Evolutionary conservation across 2,113 vertebrate species (phyloP), one percentile per base, ranked within the genome.

Genomic region (Microcebus ravelobensis): DNA sequence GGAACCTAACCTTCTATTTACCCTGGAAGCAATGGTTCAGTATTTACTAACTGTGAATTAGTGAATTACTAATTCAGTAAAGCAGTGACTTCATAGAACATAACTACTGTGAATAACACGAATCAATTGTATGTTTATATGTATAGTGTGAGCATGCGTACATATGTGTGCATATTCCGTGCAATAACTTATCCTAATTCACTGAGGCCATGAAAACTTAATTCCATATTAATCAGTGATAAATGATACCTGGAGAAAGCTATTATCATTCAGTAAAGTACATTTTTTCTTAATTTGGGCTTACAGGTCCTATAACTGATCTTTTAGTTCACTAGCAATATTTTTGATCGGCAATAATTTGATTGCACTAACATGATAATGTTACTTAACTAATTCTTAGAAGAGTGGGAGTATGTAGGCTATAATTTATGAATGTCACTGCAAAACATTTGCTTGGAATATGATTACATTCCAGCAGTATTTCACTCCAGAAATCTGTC

Each of bases 401-500:
- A 81, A 95, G 57, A 48, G 21, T 39, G 59, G 81, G 80, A 13
- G 55, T 59, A 4, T 45, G 20, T 17, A 70, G 59, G 59, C 52
- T 82, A 4, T 14, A 50, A 31, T 65, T 45, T 71, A 68, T 39
- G 50, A 76, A 76, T 68, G 18, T 71, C 95, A 68, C 52, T 84
- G 87, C 80, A 87, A 95, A 97, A 71, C 45, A 94, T 83, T 94
- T 89, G 23, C 80, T 87, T 87, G 84, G 74, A 87, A 57, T 81
- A 48, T 59, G 13, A 71, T 20, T 68, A 89, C 98, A 96, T 86
- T 8, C 34, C 14, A 96, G 97, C 91, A 96, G 85, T 59, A 96
- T 96, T 97, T 90, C 57, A 90, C 96, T 96, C 91, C 87, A 87
- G 93, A 90, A 77, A 89, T 76, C 91, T 93, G 59, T 36, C 93